These are phyloP conservation scores for Chalcosyrphus nemorum DNA, from an alignment of 2,888 invertebrate genomes.

Conservation along the genomic window DNA sequence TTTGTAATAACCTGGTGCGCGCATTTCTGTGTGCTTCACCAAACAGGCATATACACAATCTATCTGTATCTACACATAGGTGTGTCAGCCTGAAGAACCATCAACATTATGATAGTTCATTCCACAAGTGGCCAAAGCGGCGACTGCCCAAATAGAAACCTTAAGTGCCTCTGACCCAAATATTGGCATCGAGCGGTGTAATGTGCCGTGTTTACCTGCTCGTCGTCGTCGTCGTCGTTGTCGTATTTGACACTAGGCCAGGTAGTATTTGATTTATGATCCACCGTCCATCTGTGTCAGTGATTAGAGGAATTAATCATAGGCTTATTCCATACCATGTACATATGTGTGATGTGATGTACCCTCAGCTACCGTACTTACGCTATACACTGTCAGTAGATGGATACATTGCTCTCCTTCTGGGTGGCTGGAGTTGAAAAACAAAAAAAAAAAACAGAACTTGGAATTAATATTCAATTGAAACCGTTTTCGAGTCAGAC, in stretches of 20 bases:
- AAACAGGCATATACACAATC: conserved; percentile 1
- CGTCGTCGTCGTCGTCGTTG: too few species aligned
- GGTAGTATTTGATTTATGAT: conserved; percentile 63
- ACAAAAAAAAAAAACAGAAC: background rate
- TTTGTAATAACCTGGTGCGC: conserved; percentile 60
- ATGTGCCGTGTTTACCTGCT: conserved; percentile 64
- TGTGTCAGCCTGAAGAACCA: conserved; percentile 70
- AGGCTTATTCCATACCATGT: background rate
- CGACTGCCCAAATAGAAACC: conserved; percentile 64
- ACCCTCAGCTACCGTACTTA: conserved; percentile 57
- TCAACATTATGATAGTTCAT: conserved; percentile 55
- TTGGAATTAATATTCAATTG: conserved; percentile 60
- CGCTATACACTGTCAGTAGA: conserved; percentile 16
- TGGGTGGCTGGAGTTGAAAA: background rate
- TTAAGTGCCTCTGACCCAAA: conserved; percentile 73
- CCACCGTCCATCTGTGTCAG: conserved; percentile 7
- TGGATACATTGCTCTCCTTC: background rate
- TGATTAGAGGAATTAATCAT: conserved; percentile 61
- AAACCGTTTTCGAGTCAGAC: conserved; percentile 22
- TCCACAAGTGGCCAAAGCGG: conserved; percentile 26
- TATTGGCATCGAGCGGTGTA: conserved; percentile 66
- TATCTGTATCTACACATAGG: conserved; percentile 54
- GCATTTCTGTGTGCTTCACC: conserved; percentile 36
- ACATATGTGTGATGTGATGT: conserved; percentile 14
- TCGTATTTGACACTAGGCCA: conserved; percentile 53